Evolutionary conservation across 1,140 invertebrate genomes (phyloP).

Genomic region (Ceratina australensis): DNA sequence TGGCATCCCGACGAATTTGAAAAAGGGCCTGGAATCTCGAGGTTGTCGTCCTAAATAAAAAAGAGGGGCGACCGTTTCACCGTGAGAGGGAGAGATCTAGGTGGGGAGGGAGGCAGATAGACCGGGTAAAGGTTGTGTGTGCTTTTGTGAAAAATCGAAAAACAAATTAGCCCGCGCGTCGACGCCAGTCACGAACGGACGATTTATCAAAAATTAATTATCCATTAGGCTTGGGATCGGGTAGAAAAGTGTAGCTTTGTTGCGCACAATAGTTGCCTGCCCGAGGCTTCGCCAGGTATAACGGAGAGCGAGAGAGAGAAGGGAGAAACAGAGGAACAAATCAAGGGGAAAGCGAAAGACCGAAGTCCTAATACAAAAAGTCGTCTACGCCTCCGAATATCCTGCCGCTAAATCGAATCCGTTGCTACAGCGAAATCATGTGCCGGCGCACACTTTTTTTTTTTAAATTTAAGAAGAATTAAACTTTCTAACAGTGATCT

Average conservation of each 20-base stretch:
- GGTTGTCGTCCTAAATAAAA: conserved; percentile 43
- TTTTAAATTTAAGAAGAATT: too few relatives aligned
- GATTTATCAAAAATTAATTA: conserved; percentile 79
- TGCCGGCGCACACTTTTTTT: background rate
- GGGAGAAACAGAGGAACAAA: conserved; percentile 25
- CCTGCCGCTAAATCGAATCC: conserved; percentile 51
- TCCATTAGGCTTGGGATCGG: conserved; percentile 73
- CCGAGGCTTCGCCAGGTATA: conserved; percentile 62
- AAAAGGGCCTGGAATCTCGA: conserved; percentile 48
- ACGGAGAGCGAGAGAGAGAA: conserved; percentile 9
- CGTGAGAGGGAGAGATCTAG: background rate
- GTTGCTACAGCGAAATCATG: conserved; percentile 58
- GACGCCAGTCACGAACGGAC: conserved; percentile 70
- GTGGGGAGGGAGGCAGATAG: background rate
- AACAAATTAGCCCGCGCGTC: conserved; percentile 71
- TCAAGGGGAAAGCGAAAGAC: conserved; percentile 36
- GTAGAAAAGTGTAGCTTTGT: conserved; percentile 77
- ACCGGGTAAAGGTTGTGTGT: conserved; percentile 36
- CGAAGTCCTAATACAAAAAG: conserved; percentile 70
- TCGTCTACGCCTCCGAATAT: conserved; percentile 73
- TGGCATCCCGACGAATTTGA: conserved; percentile 54
- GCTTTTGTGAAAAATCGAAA: conserved; percentile 73
- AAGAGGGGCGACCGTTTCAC: background rate
- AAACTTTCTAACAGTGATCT: too few relatives aligned
- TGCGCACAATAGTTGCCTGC: conserved; percentile 67